phyloP scores from a whole-genome alignment of 2,797 vertebrate genomes.

The Sebastolobus altivelis region DNA sequence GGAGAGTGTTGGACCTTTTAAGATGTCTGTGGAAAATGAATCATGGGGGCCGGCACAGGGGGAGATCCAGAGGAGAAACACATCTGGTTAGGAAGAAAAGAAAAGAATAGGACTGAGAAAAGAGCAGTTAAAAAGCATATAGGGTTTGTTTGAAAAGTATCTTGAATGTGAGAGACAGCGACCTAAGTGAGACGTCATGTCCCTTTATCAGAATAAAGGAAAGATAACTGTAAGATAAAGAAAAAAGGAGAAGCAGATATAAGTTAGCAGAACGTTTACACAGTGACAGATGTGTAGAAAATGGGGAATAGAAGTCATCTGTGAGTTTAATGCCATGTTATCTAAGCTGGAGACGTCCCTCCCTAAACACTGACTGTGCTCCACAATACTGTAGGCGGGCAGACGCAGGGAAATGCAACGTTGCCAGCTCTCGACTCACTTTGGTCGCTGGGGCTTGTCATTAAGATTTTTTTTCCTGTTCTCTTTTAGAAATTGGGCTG shows the following conservation, averaged over 20 bases:
- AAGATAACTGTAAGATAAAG: not conserved
- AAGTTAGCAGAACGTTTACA: slow-evolving; percentile 18
- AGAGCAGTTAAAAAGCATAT: not conserved
- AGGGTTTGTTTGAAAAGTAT: slow-evolving; percentile 2
- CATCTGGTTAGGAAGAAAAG: slow-evolving; percentile 68
- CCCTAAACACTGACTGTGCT: slow-evolving; percentile 72
- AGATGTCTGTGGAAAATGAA: slow-evolving; percentile 88
- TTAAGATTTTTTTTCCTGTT: slow-evolving; percentile 69
- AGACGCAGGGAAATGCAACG: slow-evolving; percentile 48
- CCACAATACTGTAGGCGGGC: slow-evolving; percentile 67
- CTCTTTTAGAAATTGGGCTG: slow-evolving; percentile 70
- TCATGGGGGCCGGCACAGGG: slow-evolving; percentile 81
- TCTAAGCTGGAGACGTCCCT: slow-evolving; percentile 67
- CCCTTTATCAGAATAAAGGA: slow-evolving; percentile 6
- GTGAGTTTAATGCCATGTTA: slow-evolving; percentile 75
- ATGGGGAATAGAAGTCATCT: slow-evolving; percentile 24
- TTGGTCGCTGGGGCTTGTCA: slow-evolving; percentile 76
- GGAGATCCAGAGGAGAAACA: slow-evolving; percentile 75
- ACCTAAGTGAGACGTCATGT: not conserved
- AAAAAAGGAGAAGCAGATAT: not conserved
- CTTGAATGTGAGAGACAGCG: not conserved
- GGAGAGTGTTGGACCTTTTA: slow-evolving; percentile 69
- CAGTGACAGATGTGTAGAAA: not conserved
- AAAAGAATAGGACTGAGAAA: slow-evolving; percentile 53
- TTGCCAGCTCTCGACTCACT: slow-evolving; percentile 67